phyloP scores from a whole-genome alignment of 2,888 invertebrate species.

The Patella pellucida region DNA sequence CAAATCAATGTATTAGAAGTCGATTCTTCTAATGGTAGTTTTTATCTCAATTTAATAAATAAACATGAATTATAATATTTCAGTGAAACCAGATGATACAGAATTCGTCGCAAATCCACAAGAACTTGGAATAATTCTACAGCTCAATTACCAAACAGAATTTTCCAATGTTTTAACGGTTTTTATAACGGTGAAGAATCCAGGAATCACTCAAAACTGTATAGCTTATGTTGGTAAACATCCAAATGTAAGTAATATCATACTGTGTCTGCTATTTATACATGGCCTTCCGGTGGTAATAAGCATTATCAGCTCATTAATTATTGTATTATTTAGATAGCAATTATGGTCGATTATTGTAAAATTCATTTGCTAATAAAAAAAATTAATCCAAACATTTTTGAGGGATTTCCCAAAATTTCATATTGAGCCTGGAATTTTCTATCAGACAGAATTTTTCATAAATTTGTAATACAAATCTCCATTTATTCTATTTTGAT shows the following conservation, averaged over 20 bases:
- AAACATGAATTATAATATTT: no score
- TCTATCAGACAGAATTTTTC: no score
- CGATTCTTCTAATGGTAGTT: no score
- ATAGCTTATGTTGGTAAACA: conserved; percentile 41
- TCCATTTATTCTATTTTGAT: no score
- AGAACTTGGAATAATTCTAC: conserved; percentile 43
- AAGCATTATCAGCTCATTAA: not conserved
- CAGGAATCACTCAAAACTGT: conserved; percentile 40
- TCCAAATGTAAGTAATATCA: conserved; percentile 43
- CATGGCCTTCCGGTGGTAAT: not conserved
- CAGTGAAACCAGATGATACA: no score
- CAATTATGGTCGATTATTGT: not conserved
- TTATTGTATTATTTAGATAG: not conserved
- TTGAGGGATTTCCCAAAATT: no score
- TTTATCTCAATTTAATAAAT: no score
- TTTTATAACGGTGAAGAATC: conserved; percentile 44
- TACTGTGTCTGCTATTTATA: not conserved
- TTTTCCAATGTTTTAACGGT: conserved; percentile 58
- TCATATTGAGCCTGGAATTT: not conserved
- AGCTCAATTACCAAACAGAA: conserved; percentile 55
- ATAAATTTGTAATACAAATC: no score
- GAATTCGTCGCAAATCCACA: conserved; percentile 19
- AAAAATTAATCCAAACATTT: no score
- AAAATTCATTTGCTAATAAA: not conserved
- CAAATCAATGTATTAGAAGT: no score